A percentile compares a stretch with the other conserved stretches of the same genome.
phyloP scores from a whole-genome alignment of 2,797 vertebrate species.

The Phataginus tricuspis region DNA sequence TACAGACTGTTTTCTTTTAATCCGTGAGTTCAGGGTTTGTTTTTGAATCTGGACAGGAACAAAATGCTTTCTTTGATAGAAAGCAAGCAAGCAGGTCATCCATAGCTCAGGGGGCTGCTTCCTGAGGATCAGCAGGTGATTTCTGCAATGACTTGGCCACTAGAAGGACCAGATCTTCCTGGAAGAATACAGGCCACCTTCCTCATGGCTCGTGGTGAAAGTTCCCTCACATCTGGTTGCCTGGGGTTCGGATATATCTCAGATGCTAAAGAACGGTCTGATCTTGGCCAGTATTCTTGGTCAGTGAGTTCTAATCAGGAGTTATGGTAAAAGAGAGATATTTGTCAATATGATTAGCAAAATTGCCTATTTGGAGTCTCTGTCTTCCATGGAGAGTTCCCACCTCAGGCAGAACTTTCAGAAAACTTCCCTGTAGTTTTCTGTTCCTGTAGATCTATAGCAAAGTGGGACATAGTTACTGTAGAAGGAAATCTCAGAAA shows the following conservation, averaged over 20 bases:
- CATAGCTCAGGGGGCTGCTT: background rate
- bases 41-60: slow-evolving; percentile 27
- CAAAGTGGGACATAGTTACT: background rate
- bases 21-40: background rate
- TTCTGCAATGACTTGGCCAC: background rate
- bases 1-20: slow-evolving; percentile 13
- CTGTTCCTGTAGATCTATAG: background rate
- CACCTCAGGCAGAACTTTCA: background rate
- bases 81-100: background rate
- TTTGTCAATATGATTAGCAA: background rate
- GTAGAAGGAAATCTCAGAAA: background rate
- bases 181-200: background rate
- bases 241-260: background rate
- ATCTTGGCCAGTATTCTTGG: background rate
- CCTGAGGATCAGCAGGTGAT: too few relatives aligned
- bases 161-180: background rate
- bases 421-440: background rate
- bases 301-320: background rate
- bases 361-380: background rate
- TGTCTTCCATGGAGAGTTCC: background rate
- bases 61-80: slow-evolving; percentile 32
- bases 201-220: background rate
- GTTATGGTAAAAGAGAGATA: background rate
- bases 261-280: background rate
- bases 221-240: background rate